These are phyloP conservation scores for Monarcha castaneiventris DNA, from an alignment of 2,113 vertebrate genomes.

Conservation along the genomic window DNA sequence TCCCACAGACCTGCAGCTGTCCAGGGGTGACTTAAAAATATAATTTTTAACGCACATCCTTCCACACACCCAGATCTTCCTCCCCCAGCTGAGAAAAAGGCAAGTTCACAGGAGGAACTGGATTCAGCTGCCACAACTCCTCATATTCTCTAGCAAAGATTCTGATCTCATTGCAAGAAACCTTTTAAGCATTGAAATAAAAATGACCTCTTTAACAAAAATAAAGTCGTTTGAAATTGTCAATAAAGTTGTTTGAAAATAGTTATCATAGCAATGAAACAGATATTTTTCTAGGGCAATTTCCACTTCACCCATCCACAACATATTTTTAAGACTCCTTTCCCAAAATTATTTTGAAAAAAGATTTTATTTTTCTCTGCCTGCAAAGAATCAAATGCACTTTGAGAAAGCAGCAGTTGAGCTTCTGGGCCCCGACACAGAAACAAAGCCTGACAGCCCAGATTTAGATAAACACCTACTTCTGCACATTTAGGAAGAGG, in stretches of 20 bases:
- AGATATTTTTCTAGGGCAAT: neutral
- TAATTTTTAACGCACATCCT: neutral
- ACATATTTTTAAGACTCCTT: neutral
- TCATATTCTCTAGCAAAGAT: neutral
- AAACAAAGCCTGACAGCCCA: neutral
- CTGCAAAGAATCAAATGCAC: neutral
- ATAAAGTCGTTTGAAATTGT: fast-evolving
- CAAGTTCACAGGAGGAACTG: fast-evolving
- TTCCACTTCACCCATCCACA: neutral
- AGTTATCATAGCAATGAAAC: neutral
- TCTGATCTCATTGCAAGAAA: neutral
- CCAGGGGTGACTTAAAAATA: neutral
- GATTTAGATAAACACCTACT: neutral
- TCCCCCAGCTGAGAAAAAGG: neutral
- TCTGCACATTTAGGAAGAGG: conserved; percentile 1
- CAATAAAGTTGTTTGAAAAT: neutral
- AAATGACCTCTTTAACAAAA: neutral
- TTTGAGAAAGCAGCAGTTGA: neutral
- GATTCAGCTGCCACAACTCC: neutral
- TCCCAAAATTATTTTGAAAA: neutral
- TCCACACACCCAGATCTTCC: neutral
- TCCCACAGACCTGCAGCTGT: neutral
- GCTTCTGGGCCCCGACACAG: neutral
- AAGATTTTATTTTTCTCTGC: neutral
- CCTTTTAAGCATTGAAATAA: neutral